Base-by-base conservation (phyloP, 2,888 invertebrate species). In the Herminia tarsipennalis region DNA sequence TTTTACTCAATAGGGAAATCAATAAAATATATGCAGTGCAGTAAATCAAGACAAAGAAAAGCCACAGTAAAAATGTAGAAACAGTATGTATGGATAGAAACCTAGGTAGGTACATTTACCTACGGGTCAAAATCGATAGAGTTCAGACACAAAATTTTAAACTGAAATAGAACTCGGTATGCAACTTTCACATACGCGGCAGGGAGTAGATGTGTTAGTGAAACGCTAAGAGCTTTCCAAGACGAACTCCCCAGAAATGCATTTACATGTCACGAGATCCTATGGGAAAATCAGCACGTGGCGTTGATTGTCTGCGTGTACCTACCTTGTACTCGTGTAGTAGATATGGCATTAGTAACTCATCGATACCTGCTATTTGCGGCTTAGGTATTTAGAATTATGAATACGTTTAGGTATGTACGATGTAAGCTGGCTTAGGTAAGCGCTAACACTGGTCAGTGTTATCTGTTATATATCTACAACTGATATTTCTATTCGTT, bases 261-360 rank as follows among this genome's bases (percentile, higher is more conserved):
- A 91, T 90, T 89, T 88, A 87, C 90, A 90, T 86, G 81, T 86
- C 83, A 78, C 80, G 76, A 75, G 81, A 78, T 73, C 79, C 78
- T 81, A 82, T 86, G 88, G 81, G 89, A 88, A 81, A 75, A 66
- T 72, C 63, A 74, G 74, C 89, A 88, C 80, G 70, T 88, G 89
- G 32, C 76, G 66, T 65, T 84, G 85, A 83, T 86, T 86, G 85
- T 82, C 56, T 68, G 73, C 67, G 65, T 73, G 84, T 84, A 80
- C 76, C 76, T 77, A 74, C 53, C 61, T 58, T 62, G 66, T 58
- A 56, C 52, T 52, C 59, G 50, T 60, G 62, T 66, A 37, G 37
- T 41, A 62, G 58, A 64, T 71, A 70, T 66, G 48, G 49, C 67
- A 68, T 73, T 80, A 78, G 74, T 74, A 75, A 61, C 67, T 61